Base-by-base conservation (phyloP, 2,888 invertebrate genomes). In the Phaedon cochleariae region DNA sequence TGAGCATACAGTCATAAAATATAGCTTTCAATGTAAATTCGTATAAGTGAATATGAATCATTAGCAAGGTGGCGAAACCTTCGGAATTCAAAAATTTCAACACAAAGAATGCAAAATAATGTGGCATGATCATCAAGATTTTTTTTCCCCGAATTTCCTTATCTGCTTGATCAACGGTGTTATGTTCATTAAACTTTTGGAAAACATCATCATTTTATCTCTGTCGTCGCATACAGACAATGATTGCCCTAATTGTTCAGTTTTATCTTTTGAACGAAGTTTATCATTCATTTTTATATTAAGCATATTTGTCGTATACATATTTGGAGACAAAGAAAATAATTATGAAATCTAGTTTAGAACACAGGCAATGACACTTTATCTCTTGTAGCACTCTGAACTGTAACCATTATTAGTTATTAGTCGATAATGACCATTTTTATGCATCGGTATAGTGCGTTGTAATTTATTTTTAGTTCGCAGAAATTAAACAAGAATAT, bases 331-430 rank as follows among this genome's bases (percentile, higher is more conserved):
- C 55, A 55, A 55, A 55, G 55, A 34, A 55, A 41, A 41, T 55
- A 41, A 34, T 54, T 29, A 15, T 5, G 29, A 12, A 41, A 9
- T 41, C n/a, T 41, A 15, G 41, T n/a, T 41, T 41, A 12, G 12
- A 15, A 15, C 22, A 41, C 55, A 55, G 55, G 37, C 55, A 55
- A 41, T 41, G 55, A 55, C 55, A 55, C 18, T 55, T 55, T 55
- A 55, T 55, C 55, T 20, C 22, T 54, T 15, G 18, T 26, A 51
- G 17, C 17, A 29, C 29, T 55, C 55, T 37, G 41, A 55, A 37
- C 41, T 55, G 20, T 37, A 55, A 37, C 41, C 41, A 55, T 55
- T 55, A 54, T 12, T n/a, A 22, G 17, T 55, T 55, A 54, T 12
- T n/a, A 22, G 17, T 31, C 18, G 53, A 53, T 53, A 53, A 34